Base-by-base conservation (phyloP, 53 echinoderm and acorn worm genomes). In the Holothuria leucospilota region DNA sequence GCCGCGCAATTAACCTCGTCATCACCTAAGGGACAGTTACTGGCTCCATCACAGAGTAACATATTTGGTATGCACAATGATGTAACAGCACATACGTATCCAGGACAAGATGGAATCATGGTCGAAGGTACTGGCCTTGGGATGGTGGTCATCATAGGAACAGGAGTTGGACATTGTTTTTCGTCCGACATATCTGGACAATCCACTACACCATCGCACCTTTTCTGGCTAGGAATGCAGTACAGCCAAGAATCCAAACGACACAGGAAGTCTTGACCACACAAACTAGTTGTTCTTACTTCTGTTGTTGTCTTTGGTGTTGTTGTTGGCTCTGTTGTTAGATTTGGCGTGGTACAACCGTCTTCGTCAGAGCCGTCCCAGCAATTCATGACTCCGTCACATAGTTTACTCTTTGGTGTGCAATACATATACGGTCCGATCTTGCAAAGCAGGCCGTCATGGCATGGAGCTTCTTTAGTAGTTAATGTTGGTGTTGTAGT, bases 371-470 rank as follows among this genome's bases (percentile, higher is more conserved):
- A 52, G 23, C 85, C 85, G 51, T 72, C 20, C 24, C 20, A n/a
- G 26, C 85, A 85, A n/a, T 85, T 58, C 20, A 23, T n/a, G 39
- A 58, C 52, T 4, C 29, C 58, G 56, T 85, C 85, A 58, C 85
- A 85, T 20, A 85, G 27, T 34, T 67, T 69, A 28, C 51, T 62
- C 0, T 59, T 25, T 26, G 74, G 86, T 20, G 72, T 72, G 24
- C 86, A 74, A 28, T 68, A 58, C 16, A 41, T 20, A 21, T 73
- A 73, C 15, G 39, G 39, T 20, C 85, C 85, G 29, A 68, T 68
- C 23, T 84, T 84, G 59, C 91, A 91, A 25, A 88, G 41, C 13
- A 90, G 85, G 21, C 85, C 85, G 52, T 85, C 29, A 6, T 85
- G 13, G 14, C 85, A 85, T 3, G 56, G 23, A 23, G 26, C n/a